A percentile compares a stretch with the other conserved stretches of the same genome.
Evolutionary conservation across 1,140 invertebrate genomes (phyloP).

Genomic region (Atopsyche davidsoni): DNA sequence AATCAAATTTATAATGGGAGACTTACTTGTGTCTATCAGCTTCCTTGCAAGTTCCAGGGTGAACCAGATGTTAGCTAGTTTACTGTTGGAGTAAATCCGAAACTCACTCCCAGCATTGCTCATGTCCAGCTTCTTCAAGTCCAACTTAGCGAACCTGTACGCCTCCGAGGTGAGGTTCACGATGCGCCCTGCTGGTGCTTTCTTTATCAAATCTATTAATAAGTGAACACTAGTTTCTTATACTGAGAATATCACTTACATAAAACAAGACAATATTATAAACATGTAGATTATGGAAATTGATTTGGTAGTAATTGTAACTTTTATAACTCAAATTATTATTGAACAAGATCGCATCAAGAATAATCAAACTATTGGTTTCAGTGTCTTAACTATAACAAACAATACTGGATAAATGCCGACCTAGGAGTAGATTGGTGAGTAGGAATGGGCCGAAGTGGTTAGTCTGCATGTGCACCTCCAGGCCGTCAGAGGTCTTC

Average conservation of each 20-base stretch:
- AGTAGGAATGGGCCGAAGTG: constrained; percentile 79
- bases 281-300: too few relatives aligned
- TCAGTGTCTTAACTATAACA: too few relatives aligned
- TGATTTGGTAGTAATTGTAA: too few relatives aligned
- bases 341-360: too few relatives aligned
- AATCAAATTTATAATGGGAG: too few relatives aligned
- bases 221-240: too few relatives aligned
- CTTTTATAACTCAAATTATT: too few relatives aligned
- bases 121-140: constrained; percentile 52
- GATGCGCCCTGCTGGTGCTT: constrained; percentile 51
- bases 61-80: constrained; percentile 58
- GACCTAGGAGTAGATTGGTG: constrained; percentile 58
- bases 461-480: constrained; percentile 78
- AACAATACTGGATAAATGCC: not conserved
- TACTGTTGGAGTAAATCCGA: constrained; percentile 58
- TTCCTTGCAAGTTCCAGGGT: constrained; percentile 48
- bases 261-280: too few relatives aligned
- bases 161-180: constrained; percentile 61
- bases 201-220: constrained; percentile 45
- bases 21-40: constrained; percentile 39
- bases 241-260: too few relatives aligned
- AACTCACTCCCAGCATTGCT: constrained; percentile 34
- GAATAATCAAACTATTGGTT: too few relatives aligned
- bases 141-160: constrained; percentile 50
- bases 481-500: constrained; percentile 65